Base-by-base conservation (phyloP, 2,113 vertebrate species). In the Hyaena hyaena region DNA sequence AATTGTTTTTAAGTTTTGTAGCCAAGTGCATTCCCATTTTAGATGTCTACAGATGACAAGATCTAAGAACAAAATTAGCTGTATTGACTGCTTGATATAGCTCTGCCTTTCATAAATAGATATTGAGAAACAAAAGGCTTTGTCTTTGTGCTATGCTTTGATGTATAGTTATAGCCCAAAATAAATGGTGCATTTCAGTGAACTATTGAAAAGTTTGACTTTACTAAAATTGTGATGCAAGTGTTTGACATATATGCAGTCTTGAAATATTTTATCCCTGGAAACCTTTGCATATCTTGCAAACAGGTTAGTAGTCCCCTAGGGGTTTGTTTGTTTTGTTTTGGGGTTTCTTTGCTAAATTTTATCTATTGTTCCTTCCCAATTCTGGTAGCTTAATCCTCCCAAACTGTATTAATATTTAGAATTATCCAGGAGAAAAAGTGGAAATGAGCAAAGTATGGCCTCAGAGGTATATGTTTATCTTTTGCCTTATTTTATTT, bases 401-500 rank as follows among this genome's bases (percentile, higher is more conserved):
- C n/a, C 71, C 35, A 88, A 95, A 58, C 31, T 82, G 23, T 97
- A 85, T 95, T 96, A 97, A 95, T 96, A 88, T 24, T 97, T 92
- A 95, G 81, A 97, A 85, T 96, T 90, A 74, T 88, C 63, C 26
- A 66, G 61, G 74, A 95, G 65, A 53, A 93, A 92, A 94, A 73
- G 84, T 86, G 15, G 87, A 97, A 93, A 93, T 35, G 88, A 92
- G 85, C 77, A 31, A 92, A 86, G 61, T 39, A n/a, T 58, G 53
- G 94, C 65, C 90, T 91, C 50, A 84, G 81, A 97, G 90, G 65
- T 93, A 16, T 66, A 84, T 95, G 89, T 97, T 98, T 97, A 79
- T 97, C 93, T 96, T 98, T 97, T 97, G 92, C 92, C 97, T 97
- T 96, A 93, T 95, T 96, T 97, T 97, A 96, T 96, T 98, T 97